Conservation (phyloP, 2,797 vertebrate genomes). For the Zonotrichia albicollis region DNA sequence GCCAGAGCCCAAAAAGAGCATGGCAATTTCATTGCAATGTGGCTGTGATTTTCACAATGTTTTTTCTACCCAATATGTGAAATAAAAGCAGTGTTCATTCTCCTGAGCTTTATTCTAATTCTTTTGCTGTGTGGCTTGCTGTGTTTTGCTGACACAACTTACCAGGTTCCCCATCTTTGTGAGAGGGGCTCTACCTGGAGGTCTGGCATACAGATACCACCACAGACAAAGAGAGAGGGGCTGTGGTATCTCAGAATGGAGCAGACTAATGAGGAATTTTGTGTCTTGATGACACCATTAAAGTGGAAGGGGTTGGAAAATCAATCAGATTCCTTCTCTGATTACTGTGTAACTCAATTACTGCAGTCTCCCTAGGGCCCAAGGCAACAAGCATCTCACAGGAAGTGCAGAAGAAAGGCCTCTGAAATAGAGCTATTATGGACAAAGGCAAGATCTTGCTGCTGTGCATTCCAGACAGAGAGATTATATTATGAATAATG, state of each 20-base stretch:
- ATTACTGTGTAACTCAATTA: conserved; percentile 49
- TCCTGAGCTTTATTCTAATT: not conserved
- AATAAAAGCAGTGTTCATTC: not conserved
- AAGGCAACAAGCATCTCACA: not conserved
- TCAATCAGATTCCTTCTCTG: conserved; percentile 46
- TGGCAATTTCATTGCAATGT: not conserved
- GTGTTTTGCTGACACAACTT: not conserved
- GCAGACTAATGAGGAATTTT: not conserved
- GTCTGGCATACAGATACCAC: not conserved
- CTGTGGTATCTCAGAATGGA: not conserved
- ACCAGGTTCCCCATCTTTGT: not conserved
- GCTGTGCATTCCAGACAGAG: not conserved
- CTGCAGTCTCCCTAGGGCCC: not conserved
- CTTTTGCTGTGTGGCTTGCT: not conserved
- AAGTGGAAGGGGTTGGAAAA: conserved; percentile 52
- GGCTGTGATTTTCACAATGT: not conserved
- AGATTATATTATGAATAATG: not conserved
- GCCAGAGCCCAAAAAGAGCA: not conserved
- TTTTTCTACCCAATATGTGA: not conserved
- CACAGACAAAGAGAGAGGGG: not conserved
- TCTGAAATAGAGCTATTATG: not conserved
- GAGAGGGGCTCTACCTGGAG: not conserved
- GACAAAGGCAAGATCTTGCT: not conserved
- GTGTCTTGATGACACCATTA: conserved; percentile 30
- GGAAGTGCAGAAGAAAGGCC: not conserved